A percentile compares a stretch with the other conserved stretches of the same genome.
Conservation (phyloP, 2,888 invertebrate genomes). For the Drosophila leonis region DNA sequence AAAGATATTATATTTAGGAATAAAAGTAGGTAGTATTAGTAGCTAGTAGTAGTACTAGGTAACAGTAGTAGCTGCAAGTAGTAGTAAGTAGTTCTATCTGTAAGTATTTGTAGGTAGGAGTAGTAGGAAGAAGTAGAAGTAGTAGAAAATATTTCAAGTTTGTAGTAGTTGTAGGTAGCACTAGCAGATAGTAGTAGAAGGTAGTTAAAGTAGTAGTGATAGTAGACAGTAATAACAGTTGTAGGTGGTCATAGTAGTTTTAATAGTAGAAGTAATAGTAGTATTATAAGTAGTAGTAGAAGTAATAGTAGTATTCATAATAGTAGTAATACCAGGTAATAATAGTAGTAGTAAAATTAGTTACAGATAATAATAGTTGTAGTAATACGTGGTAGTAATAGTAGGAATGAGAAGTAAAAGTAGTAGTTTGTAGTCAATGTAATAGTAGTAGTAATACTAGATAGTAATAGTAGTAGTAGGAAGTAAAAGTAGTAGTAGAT, state of each 20-base stretch:
- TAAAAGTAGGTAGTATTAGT: neutral
- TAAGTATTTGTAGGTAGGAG: too few relatives aligned
- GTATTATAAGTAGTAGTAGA: neutral
- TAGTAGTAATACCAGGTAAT: too few relatives aligned
- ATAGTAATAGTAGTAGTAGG: neutral
- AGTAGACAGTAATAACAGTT: neutral
- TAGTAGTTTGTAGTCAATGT: too few relatives aligned
- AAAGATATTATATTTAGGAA: neutral
- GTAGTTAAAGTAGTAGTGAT: neutral
- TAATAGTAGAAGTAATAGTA: neutral
- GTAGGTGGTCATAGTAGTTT: neutral
- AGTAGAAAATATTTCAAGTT: neutral
- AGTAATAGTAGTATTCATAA: neutral
- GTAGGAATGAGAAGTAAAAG: neutral
- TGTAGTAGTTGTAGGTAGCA: neutral
- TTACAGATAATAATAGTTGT: too few relatives aligned
- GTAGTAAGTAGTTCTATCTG: too few relatives aligned
- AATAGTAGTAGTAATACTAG: too few relatives aligned
- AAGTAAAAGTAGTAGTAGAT: neutral
- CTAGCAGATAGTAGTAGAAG: neutral
- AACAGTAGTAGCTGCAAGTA: too few relatives aligned
- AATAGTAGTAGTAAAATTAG: neutral
- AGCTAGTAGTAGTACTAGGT: neutral
- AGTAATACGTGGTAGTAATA: neutral
- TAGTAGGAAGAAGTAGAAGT: neutral